Evolutionary conservation across 1,140 invertebrate species (phyloP), one percentile per base, ranked within the genome.

Genomic region (Papilio machaon): DNA sequence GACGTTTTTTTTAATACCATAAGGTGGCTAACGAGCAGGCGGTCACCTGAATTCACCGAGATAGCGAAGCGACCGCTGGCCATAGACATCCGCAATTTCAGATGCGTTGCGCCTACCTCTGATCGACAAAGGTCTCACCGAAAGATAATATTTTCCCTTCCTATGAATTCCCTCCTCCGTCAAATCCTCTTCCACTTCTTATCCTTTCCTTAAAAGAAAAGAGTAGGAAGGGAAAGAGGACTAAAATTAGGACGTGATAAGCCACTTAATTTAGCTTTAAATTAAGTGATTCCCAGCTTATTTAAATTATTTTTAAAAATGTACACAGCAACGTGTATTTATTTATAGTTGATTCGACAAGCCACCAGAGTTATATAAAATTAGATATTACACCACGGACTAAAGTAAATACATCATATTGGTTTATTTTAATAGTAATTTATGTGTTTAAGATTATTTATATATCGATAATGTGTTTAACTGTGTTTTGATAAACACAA

Each of bases 371-470:
- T 75, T 75, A 19, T 46, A 47, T 47, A 52, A 52, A 76, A 76
- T 76, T 76, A 76, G 74, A 76, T 52, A 76, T 76, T 49, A 76
- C 47, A 54, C 9, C 47, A 76, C 23, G 2, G 73, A 52, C 9
- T 30, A 52, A 49, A 47, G n/a, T 23, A 49, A 47, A 76, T 49
- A 52, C 10, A 75, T 19, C 46, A 75, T 23, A 75, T 30, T 23
- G n/a, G 74, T 52, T 76, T 52, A 52, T 76, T 76, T 52, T 15
- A 49, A 76, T 52, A n/a, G 43, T 52, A 52, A 76, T 76, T 76
- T 76, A 49, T 52, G 19, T 15, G 2, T n/a, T 46, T 76, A 76
- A 52, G 8, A 52, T 76, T 76, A 76, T 76, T 76, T 76, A 54
- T 52, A 49, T 52, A 6, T 2, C 2, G 74, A 76, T 76, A 52